A percentile compares a stretch with the other conserved stretches of the same genome.
Evolutionary conservation across 2,797 vertebrate species (phyloP).

Genomic region (Apogon talboti): DNA sequence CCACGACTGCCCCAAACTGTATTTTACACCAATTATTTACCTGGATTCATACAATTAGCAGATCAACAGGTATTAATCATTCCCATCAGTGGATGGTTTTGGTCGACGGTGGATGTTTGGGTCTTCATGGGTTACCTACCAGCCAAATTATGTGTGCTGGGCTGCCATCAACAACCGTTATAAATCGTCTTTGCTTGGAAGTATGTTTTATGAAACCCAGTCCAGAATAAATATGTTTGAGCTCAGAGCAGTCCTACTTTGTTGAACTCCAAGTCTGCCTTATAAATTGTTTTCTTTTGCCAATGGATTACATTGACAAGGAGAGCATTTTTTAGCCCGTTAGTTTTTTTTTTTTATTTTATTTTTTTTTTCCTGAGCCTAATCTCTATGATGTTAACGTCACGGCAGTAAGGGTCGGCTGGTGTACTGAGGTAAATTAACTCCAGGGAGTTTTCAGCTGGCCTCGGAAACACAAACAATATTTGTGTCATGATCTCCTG

Average conservation of each 20-base stretch:
- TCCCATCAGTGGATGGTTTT: too few relatives aligned
- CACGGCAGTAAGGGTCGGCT: conserved; percentile 41
- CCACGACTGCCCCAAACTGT: too few relatives aligned
- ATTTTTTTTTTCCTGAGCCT: conserved; percentile 34
- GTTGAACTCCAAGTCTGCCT: conserved; percentile 37
- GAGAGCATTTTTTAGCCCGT: conserved; percentile 14
- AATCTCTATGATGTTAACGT: conserved; percentile 58
- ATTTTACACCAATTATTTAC: too few relatives aligned
- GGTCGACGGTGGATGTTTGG: too few relatives aligned
- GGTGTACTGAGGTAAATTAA: conserved; percentile 57
- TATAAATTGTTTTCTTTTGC: conserved; percentile 49
- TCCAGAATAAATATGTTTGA: conserved; percentile 25
- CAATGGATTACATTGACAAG: conserved; percentile 13
- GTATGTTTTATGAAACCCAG: conserved; percentile 7
- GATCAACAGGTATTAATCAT: too few relatives aligned
- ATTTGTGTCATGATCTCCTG: conserved; percentile 62
- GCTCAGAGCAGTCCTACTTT: background rate
- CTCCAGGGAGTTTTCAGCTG: conserved; percentile 56
- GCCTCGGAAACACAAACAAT: conserved; percentile 59
- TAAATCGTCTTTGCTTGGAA: conserved; percentile 14
- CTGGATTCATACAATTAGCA: too few relatives aligned
- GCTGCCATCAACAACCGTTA: conserved; percentile 2
- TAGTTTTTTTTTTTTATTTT: too few relatives aligned
- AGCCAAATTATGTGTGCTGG: conserved; percentile 35
- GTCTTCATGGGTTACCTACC: background rate